Evolutionary conservation across 2,797 vertebrate genomes (phyloP), one percentile per base, ranked within the genome.

Genomic region (Myiotriccus ornatus): DNA sequence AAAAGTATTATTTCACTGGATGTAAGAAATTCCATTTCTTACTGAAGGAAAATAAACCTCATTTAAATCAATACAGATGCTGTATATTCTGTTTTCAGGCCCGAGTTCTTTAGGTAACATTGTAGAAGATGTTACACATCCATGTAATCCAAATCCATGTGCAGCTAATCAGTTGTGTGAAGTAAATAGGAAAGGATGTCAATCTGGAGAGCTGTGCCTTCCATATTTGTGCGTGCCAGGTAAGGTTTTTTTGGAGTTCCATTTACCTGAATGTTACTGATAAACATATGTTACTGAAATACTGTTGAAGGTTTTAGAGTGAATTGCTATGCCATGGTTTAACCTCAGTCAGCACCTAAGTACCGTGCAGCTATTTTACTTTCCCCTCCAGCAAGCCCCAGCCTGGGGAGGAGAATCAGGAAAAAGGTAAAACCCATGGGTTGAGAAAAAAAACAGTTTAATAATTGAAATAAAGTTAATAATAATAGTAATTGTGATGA

Each of bases 131-230:
- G 99, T 99, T 59, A 99, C 99, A 79, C 99, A 99, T 93, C 99
- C 99, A 10, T 99, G 99, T 97, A 99, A 99, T 95, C 99, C 99
- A 24, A 99, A 99, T 94, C 99, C 99, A 28, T 99, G 99, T 95
- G 98, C 98, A 19, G 98, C 98, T 93, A 99, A 98, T 96, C 98
- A 99, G 87, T 90, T 99, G 20, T 99, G 99, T 96, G 99, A 99
- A 95, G 99, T 99, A 32, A 99, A 99, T 91, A 98, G 99, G 74
- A 99, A 98, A 90, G 99, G 99, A 47, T 99, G 99, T 96, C 97
- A 98, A 0, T 96, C 98, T 59, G 98, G 98, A 73, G 98, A 99
- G 69, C 98, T 98, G 69, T 99, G 99, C 79, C 98, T 98, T 95
- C 99, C 99, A 0, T 99, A 98, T 95, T 95, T 98, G 74, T 99